Evolutionary conservation across 2,888 invertebrate genomes (phyloP).

Genomic region (Nomada ferruginata): DNA sequence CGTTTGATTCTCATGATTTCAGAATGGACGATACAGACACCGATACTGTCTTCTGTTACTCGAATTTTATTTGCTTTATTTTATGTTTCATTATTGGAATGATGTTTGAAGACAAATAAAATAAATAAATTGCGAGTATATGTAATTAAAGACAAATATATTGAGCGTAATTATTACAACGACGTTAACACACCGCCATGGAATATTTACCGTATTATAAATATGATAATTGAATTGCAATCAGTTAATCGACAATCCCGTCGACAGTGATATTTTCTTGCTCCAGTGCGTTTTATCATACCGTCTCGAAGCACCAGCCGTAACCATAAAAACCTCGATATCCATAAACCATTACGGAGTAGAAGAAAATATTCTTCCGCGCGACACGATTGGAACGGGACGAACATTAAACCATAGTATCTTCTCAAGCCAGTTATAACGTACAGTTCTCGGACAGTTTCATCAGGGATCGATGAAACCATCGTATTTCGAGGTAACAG

Average conservation of each 20-base stretch:
- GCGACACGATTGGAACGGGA: background rate
- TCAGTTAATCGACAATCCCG: background rate
- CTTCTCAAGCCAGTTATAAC: background rate
- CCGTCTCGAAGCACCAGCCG: too few relatives aligned
- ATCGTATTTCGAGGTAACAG: constrained; percentile 22
- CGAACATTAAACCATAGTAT: background rate
- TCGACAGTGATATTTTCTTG: background rate
- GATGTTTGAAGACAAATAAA: too few relatives aligned
- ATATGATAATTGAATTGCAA: too few relatives aligned
- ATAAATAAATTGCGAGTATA: too few relatives aligned
- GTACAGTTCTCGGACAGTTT: background rate
- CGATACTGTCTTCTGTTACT: background rate
- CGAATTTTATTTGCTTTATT: background rate
- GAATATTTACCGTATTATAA: too few relatives aligned
- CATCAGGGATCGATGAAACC: constrained; percentile 20
- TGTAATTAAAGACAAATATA: too few relatives aligned
- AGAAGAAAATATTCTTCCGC: too few relatives aligned
- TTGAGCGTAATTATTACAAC: too few relatives aligned
- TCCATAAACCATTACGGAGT: background rate
- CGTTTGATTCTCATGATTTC: constrained; percentile 15
- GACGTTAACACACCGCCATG: too few relatives aligned
- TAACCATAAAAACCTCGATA: background rate
- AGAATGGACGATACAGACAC: background rate
- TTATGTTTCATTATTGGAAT: background rate
- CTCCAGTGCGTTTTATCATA: background rate